A percentile compares a stretch with the other conserved stretches of the same genome.
Evolutionary conservation across 2,888 invertebrate species (phyloP).

Genomic region (Xylota sylvarum): DNA sequence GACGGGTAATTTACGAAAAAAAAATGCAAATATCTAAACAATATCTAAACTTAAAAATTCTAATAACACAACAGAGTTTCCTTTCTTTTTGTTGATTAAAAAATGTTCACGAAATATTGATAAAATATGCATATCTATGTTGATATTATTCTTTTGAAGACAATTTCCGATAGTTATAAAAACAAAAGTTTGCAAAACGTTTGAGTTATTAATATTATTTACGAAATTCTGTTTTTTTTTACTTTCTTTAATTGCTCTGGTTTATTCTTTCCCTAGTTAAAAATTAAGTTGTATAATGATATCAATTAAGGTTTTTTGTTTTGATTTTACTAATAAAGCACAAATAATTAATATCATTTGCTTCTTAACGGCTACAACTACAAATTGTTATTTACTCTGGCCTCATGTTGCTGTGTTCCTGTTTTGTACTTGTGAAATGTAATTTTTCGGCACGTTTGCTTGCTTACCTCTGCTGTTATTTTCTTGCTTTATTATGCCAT

Average conservation of each 20-base stretch:
- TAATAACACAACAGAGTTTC: slow-evolving; percentile 75
- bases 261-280: slow-evolving; percentile 30
- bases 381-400: slow-evolving; percentile 34
- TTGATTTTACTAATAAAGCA: slow-evolving; percentile 67
- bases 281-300: slow-evolving; percentile 35
- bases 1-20: slow-evolving; percentile 85
- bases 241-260: slow-evolving; percentile 61
- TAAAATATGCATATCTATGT: slow-evolving; percentile 66
- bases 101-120: slow-evolving; percentile 70
- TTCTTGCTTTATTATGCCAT: slow-evolving; percentile 1
- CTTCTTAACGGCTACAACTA: slow-evolving; percentile 50
- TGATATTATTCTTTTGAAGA: slow-evolving; percentile 75
- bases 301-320: slow-evolving; percentile 32
- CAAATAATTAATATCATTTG: slow-evolving; percentile 59
- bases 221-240: slow-evolving; percentile 12
- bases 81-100: slow-evolving; percentile 73
- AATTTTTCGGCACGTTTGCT: slow-evolving; percentile 62
- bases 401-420: slow-evolving; percentile 65
- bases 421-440: slow-evolving; percentile 56
- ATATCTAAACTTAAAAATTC: slow-evolving; percentile 73
- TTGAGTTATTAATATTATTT: slow-evolving; percentile 69
- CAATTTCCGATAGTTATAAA: slow-evolving; percentile 63
- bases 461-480: slow-evolving; percentile 56
- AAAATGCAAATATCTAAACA: slow-evolving; percentile 77
- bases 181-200: slow-evolving; percentile 79